These are phyloP conservation scores for Chrysomela aeneicollis DNA, from an alignment of 2,888 invertebrate species.

Conservation along the genomic window DNA sequence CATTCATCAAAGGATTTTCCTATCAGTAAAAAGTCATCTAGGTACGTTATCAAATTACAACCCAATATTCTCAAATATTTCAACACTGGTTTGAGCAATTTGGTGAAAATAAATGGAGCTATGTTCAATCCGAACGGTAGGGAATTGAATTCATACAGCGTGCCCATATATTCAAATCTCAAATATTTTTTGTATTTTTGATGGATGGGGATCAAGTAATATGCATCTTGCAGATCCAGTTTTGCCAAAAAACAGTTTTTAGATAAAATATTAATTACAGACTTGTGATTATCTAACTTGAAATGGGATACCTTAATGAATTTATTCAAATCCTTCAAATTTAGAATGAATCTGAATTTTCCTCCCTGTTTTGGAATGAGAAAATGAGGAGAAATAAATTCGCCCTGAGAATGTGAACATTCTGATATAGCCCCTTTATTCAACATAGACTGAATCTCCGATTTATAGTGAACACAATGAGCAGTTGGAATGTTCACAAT, in stretches of 20 bases:
- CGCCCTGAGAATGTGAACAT: background rate
- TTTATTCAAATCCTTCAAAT: no score
- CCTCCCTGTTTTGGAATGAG: background rate
- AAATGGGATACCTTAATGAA: no score
- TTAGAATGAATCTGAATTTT: background rate
- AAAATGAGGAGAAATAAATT: no score
- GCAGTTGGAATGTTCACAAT: background rate
- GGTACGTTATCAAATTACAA: no score
- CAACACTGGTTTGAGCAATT: constrained; percentile 17
- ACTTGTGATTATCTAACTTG: background rate
- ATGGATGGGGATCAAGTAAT: constrained; percentile 8
- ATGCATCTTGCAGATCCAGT: constrained; percentile 11
- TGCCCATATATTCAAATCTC: constrained; percentile 1
- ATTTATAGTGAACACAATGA: background rate
- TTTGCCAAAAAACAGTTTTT: background rate
- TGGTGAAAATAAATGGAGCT: constrained; percentile 12
- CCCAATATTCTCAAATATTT: constrained; percentile 1
- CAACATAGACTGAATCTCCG: background rate
- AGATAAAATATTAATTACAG: background rate
- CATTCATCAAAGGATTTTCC: no score
- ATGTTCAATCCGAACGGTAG: background rate
- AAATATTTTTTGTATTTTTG: constrained; percentile 8
- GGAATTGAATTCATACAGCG: constrained; percentile 15
- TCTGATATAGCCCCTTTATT: background rate
- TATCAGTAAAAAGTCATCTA: no score